phyloP scores from a whole-genome alignment of 1,140 invertebrate genomes.

The Brachionus paranguensis region DNA sequence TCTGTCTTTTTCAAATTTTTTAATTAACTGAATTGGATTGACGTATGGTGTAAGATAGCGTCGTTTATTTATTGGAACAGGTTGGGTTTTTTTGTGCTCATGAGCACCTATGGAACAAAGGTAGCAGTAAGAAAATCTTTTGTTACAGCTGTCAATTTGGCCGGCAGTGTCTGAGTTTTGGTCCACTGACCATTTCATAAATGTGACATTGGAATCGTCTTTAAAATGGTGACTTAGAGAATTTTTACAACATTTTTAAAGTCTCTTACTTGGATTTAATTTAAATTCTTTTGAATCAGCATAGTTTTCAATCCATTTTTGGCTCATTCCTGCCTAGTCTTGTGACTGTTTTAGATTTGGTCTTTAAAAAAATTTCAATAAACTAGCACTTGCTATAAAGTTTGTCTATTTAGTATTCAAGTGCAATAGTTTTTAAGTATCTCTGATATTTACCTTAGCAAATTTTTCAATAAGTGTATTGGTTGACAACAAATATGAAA shows the following conservation, averaged over 20 bases:
- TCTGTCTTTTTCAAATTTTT: not conserved
- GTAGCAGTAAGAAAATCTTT: constrained; percentile 22
- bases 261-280: too few species aligned
- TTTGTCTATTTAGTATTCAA: not conserved
- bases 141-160: not conserved
- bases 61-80: constrained; percentile 28
- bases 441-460: not conserved
- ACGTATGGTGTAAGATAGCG: not conserved
- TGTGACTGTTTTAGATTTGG: not conserved
- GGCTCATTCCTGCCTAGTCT: not conserved
- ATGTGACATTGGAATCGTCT: not conserved
- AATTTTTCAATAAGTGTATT: not conserved
- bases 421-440: not conserved
- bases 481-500: constrained; percentile 4
- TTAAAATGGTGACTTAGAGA: not conserved
- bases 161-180: not conserved
- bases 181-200: not conserved
- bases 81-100: constrained; percentile 20
- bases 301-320: not conserved
- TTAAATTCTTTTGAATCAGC: not conserved
- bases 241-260: too few species aligned
- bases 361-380: not conserved
- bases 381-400: not conserved
- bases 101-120: constrained; percentile 19
- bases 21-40: constrained; percentile 1